A percentile compares a stretch with the other conserved stretches of the same genome.
Conservation (phyloP, 2,888 invertebrate genomes). For the Itoplectis maculator region DNA sequence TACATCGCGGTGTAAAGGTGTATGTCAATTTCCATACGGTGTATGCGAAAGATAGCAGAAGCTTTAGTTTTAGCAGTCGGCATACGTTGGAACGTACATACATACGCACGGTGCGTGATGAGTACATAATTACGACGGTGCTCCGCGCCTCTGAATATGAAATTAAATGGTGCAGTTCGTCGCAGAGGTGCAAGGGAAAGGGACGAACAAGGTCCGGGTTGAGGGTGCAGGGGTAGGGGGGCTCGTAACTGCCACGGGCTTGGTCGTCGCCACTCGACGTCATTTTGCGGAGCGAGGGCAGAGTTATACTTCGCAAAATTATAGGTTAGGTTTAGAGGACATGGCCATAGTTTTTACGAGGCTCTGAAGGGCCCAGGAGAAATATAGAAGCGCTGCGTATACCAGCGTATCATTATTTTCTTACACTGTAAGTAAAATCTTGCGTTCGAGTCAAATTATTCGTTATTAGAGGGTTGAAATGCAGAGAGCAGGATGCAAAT, state of each 20-base stretch:
- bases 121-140: conserved; percentile 17
- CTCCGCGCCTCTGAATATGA: conserved; percentile 23
- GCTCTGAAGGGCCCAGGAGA: neutral
- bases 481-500: neutral
- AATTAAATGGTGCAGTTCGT: conserved; percentile 23
- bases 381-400: neutral
- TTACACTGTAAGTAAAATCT: neutral
- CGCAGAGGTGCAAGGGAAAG: neutral
- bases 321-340: neutral
- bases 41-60: neutral
- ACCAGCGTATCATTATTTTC: neutral
- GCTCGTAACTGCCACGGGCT: neutral
- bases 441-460: neutral
- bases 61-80: too few relatives aligned
- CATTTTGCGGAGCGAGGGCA: neutral
- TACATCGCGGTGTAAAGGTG: neutral
- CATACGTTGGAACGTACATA: conserved; percentile 2
- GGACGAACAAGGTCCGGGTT: neutral
- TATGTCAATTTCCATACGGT: neutral
- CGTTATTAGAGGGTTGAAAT: neutral
- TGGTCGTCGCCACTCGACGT: conserved; percentile 5
- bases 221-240: neutral
- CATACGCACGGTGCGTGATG: neutral
- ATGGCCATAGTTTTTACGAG: conserved; percentile 9
- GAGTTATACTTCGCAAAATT: neutral